Evolutionary conservation across 2,888 invertebrate genomes (phyloP), one percentile per base, ranked within the genome.

Genomic region (Ashinkailepas kermadecensis): DNA sequence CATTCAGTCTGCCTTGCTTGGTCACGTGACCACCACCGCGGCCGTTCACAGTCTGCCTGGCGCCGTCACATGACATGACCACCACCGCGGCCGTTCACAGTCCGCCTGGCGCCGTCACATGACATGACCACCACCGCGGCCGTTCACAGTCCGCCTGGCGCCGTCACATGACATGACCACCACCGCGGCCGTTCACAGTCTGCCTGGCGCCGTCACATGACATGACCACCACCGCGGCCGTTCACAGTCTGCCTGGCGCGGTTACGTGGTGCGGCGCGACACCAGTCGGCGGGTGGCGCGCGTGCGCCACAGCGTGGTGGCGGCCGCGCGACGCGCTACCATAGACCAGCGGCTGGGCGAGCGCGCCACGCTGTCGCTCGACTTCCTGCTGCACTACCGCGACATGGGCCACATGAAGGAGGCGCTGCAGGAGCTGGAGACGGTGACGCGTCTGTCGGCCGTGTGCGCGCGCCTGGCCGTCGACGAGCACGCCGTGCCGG

Each of bases 341-440:
- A 86, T 86, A 70, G 86, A 87, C 65, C 86, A 86, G 81, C 86
- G 85, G 56, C 86, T 88, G n/a, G 85, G 86, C 54, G 86, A 86
- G 83, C 83, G 87, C 39, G 87, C 87, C 7, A 82, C 85, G 1
- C 85, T 85, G 8, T 88, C 87, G 9, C 85, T 88, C 11, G 86
- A 87, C 74, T 86, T 85, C 83, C 86, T 88, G 59, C 85, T 87
- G 59, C 84, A 85, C 67, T 87, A 86, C 84, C 85, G 86, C 82
- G 86, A 87, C 82, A 83, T 88, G 74, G 86, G 87, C 0, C 85
- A 85, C 81, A 86, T 88, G 21, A 85, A 88, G 67, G 85, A 86
- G 81, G 87, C 88, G 7, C 84, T 88, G 62, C 86, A 86, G 82
- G 85, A 87, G 83, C 85, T 88, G 25, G 88, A 74, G 74, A 21